phyloP scores from a whole-genome alignment of 2,113 vertebrate genomes.

The Rostratula benghalensis region DNA sequence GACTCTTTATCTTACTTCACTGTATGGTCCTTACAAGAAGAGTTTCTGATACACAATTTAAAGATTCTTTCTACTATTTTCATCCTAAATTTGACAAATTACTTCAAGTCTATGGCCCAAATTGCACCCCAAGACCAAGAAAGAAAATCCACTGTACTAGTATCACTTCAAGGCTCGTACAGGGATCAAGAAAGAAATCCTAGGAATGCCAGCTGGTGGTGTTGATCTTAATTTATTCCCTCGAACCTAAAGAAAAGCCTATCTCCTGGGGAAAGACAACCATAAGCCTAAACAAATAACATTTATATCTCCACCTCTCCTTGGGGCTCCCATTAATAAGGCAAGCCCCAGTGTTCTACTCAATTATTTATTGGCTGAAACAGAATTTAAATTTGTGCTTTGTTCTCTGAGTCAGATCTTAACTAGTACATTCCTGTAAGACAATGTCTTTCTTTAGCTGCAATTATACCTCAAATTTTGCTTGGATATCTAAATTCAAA shows the following conservation, averaged over 20 bases:
- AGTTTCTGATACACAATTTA: background rate
- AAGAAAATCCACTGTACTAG: background rate
- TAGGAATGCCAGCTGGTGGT: background rate
- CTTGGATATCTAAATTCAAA: background rate
- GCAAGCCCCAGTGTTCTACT: background rate
- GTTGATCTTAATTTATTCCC: background rate
- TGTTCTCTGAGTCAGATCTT: background rate
- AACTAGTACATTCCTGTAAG: background rate
- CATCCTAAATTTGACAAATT: background rate
- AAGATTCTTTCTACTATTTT: background rate
- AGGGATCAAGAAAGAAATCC: background rate
- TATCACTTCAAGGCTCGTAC: background rate
- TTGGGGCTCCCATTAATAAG: background rate
- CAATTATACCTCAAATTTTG: background rate
- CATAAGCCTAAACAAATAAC: background rate
- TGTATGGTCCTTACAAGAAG: background rate
- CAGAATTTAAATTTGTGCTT: background rate
- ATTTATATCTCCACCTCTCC: background rate
- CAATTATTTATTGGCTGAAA: background rate
- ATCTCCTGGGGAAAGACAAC: background rate
- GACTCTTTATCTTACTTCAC: background rate
- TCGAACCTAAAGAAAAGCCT: background rate
- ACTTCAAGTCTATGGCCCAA: background rate
- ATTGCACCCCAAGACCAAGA: background rate
- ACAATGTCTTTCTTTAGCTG: background rate